Conservation (phyloP, 2,888 invertebrate genomes). For the Cheilosia grossa region DNA sequence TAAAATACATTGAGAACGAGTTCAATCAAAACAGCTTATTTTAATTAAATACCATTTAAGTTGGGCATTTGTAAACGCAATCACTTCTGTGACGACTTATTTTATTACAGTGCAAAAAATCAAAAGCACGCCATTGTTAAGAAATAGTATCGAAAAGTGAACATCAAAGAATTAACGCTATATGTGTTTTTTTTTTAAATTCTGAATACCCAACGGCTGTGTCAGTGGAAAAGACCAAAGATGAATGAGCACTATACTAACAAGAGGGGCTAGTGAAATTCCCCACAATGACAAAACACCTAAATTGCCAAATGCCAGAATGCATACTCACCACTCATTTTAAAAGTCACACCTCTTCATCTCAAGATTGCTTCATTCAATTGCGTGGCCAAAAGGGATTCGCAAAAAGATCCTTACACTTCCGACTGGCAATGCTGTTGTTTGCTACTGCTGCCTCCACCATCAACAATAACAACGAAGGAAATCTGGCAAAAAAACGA, state of each 20-base stretch:
- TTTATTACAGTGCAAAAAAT: too few species aligned
- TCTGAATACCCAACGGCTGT: background rate
- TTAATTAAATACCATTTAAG: too few species aligned
- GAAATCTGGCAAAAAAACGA: slow-evolving; percentile 2
- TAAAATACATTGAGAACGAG: too few species aligned
- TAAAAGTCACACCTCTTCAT: slow-evolving; percentile 35
- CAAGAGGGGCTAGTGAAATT: slow-evolving; percentile 26
- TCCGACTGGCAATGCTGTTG: slow-evolving; percentile 23
- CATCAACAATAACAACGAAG: slow-evolving; percentile 37
- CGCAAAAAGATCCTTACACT: slow-evolving; percentile 66
- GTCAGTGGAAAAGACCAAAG: background rate
- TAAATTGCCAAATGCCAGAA: slow-evolving; percentile 60
- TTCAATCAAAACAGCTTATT: too few species aligned
- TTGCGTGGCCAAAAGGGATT: slow-evolving; percentile 67
- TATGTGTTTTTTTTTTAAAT: slow-evolving; percentile 1
- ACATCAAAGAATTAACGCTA: too few species aligned
- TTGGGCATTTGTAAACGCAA: too few species aligned
- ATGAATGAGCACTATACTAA: slow-evolving; percentile 6
- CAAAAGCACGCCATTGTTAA: too few species aligned
- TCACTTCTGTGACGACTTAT: too few species aligned
- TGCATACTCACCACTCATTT: slow-evolving; percentile 59
- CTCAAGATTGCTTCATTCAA: slow-evolving; percentile 67
- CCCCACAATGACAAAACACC: slow-evolving; percentile 49
- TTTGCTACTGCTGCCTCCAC: background rate
- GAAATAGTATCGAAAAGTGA: too few species aligned